Percentiles rank a stretch among this genome's conserved stretches.
These are phyloP conservation scores for Nasonia longicornis DNA, from an alignment of 1,140 invertebrate species.

Conservation along the genomic window DNA sequence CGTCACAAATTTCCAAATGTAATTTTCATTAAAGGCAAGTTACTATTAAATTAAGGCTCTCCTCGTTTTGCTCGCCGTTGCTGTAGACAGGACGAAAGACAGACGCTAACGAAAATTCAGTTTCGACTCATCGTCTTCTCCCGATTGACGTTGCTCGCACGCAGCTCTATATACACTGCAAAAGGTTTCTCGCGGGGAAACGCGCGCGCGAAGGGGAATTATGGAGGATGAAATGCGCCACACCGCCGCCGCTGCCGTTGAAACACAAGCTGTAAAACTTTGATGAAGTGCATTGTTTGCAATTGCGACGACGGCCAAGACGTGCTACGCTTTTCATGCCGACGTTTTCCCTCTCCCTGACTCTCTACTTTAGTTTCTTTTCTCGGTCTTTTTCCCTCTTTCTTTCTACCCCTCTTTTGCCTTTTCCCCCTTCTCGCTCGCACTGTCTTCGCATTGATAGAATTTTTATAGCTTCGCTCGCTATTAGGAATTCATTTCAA, in stretches of 20 bases:
- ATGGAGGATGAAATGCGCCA: conserved; percentile 23
- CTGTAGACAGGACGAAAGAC: neutral
- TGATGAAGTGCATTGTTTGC: conserved; percentile 33
- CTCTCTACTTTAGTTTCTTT: neutral
- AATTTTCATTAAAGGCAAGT: conserved; percentile 18
- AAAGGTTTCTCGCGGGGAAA: neutral
- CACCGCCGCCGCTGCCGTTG: neutral
- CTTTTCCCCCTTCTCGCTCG: neutral
- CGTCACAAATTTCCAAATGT: neutral
- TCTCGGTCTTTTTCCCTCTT: neutral
- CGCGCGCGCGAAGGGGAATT: conserved; percentile 10
- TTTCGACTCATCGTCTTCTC: neutral
- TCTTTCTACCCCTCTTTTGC: neutral
- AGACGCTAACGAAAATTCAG: conserved; percentile 2
- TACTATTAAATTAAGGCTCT: conserved; percentile 15
- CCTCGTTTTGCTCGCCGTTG: neutral
- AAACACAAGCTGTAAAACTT: conserved; percentile 19
- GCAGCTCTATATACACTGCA: neutral
- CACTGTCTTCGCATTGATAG: conserved; percentile 11
- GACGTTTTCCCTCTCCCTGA: neutral
- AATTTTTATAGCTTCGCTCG: conserved; percentile 11
- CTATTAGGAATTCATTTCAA: conserved; percentile 18
- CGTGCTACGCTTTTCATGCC: conserved; percentile 1
- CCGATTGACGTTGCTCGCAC: conserved; percentile 12
- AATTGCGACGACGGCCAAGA: conserved; percentile 23